Conservation (phyloP, 2,888 invertebrate species). For the Diloba caeruleocephala region DNA sequence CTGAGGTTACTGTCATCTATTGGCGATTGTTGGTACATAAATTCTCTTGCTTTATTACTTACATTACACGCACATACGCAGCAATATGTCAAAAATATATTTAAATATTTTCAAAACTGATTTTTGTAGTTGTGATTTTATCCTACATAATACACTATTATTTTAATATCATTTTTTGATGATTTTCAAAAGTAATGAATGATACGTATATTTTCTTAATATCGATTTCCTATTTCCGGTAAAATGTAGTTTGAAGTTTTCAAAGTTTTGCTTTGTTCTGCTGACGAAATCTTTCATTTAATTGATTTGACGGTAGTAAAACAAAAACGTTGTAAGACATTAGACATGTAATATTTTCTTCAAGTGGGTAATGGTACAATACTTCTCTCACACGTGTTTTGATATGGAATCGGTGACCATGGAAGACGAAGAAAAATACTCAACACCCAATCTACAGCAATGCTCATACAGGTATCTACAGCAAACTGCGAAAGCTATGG, state of each 20-base stretch:
- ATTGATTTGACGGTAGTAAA: conserved; percentile 24
- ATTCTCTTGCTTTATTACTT: background rate
- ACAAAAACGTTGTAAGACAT: conserved; percentile 11
- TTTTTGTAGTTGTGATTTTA: too few species aligned
- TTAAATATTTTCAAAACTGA: too few species aligned
- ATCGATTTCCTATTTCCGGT: too few species aligned
- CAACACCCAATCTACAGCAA: conserved; percentile 56
- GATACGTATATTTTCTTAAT: too few species aligned
- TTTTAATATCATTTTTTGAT: too few species aligned
- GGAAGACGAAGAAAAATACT: conserved; percentile 50
- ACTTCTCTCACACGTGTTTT: conserved; percentile 1
- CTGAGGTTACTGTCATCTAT: conserved; percentile 26
- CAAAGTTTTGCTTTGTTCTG: background rate
- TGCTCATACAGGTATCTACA: conserved; percentile 75
- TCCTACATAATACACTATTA: too few species aligned
- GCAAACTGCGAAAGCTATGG: conserved; percentile 71
- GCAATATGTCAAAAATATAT: conserved; percentile 10
- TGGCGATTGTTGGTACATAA: background rate
- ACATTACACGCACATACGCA: conserved; percentile 5
- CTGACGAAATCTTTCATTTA: background rate
- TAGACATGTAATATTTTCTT: background rate
- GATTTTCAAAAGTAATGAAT: too few species aligned
- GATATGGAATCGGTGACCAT: conserved; percentile 22
- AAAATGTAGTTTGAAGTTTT: too few species aligned
- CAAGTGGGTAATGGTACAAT: conserved; percentile 17